A percentile compares a stretch with the other conserved stretches of the same genome.
Conservation (phyloP, 23 tunicate genomes). For the Botrylloides violaceus region DNA sequence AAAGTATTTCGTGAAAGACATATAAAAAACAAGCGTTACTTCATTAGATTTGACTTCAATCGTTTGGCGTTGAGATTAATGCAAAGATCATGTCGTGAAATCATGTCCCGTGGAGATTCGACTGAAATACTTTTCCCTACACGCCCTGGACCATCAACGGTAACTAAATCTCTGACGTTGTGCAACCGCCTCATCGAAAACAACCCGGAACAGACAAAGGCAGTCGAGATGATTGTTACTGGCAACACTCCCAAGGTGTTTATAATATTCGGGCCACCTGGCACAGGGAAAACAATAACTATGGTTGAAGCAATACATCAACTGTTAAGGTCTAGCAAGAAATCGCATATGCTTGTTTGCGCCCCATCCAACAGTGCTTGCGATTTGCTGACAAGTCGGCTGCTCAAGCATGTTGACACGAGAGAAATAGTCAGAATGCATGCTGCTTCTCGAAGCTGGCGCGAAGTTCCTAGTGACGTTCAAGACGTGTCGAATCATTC, state of each 20-base stretch:
- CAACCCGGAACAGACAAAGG: conserved; percentile 28
- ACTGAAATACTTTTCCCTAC: conserved; percentile 30
- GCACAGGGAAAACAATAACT: conserved; percentile 90
- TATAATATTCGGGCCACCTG: conserved; percentile 94
- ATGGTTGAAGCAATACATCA: conserved; percentile 72
- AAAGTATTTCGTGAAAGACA: conserved; percentile 14
- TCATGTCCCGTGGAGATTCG: background rate
- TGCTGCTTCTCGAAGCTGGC: conserved; percentile 41
- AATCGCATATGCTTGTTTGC: conserved; percentile 48
- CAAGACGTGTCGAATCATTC: conserved; percentile 9
- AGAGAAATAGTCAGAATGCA: conserved; percentile 43
- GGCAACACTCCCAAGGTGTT: conserved; percentile 21
- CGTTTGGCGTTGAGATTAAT: conserved; percentile 41
- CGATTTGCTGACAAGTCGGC: conserved; percentile 46
- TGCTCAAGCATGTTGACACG: conserved; percentile 29
- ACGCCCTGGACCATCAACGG: too few species aligned
- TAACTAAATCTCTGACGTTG: background rate
- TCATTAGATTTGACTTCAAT: conserved; percentile 39
- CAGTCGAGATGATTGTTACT: conserved; percentile 19
- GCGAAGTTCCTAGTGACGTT: conserved; percentile 26
- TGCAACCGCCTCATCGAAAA: conserved; percentile 24
- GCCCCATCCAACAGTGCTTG: conserved; percentile 86
- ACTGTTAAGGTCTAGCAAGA: background rate
- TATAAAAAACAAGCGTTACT: conserved; percentile 16
- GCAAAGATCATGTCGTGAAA: conserved; percentile 38